Base-by-base conservation (phyloP, 2,888 invertebrate species). In the Pogonocherus hispidulus region DNA sequence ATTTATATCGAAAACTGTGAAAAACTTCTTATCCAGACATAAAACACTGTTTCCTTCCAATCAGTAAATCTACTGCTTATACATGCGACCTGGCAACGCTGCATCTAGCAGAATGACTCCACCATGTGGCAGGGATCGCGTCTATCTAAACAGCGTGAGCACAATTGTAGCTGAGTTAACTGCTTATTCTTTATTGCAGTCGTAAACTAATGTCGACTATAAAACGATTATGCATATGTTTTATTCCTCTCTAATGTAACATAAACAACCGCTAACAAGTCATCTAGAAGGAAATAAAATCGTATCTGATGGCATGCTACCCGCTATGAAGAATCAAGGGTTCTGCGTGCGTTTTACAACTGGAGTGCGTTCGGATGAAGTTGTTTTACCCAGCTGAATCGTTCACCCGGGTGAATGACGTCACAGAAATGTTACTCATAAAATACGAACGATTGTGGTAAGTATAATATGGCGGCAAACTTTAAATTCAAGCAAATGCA, bases 171-270 rank as follows among this genome's bases (percentile, higher is more conserved):
- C 72, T 56, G 70, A 68, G 70, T 78, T 78, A 76, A 41, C 75
- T 76, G 76, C 70, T 73, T 67, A 73, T 73, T 74, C 71, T 78
- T 79, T 79, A 79, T 75, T 70, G 71, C 75, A 52, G 71, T 74
- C 76, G 75, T 79, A 79, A 79, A 77, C 74, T 74, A 75, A 76
- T 75, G 70, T 70, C 69, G 71, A 63, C 74, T 67, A 75, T 76
- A 74, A 76, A 76, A 75, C 73, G 64, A 72, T 76, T 71, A 72
- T 71, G 71, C 71, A 73, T 74, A 71, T 69, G 66, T 56, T 71
- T 55, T 66, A 47, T 64, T 41, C 56, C 44, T 47, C 49, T 44
- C 49, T 37, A 57, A 52, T 57, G 54, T n/a, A 22, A 47, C 63
- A 57, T 57, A 41, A 56, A 47, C 54, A 63, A 51, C 44, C 47